Evolutionary conservation across 1,140 invertebrate species (phyloP), one percentile per base, ranked within the genome.

Genomic region (Trichogramma pretiosum): DNA sequence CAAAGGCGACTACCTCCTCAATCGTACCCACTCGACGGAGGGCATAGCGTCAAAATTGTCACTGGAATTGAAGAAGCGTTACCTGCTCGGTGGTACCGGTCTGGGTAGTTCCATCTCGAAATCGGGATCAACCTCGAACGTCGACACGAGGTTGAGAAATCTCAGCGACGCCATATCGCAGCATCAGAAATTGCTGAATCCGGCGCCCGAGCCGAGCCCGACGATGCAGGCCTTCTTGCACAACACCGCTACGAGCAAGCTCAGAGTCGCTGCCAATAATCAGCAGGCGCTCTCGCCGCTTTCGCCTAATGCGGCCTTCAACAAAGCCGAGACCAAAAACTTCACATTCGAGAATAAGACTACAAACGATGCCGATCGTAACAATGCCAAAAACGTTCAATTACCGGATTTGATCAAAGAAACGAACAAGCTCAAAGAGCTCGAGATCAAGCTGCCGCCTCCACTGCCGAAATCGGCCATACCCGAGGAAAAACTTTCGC

Each of bases 91-190:
- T 11, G 79, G 82, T 22, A 74, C 74, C 14, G 72, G 70, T 0
- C 71, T 79, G 5, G 75, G 74, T n/a, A 74, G 74, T 22, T 73
- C 77, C 1, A 82, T 88, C 5, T 77, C 84, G 55, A 89, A 89
- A 58, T 89, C 87, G 0, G 87, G 85, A n/a, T 89, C 87, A 16
- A 81, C 86, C 0, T 85, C 86, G 1, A 84, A 87, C 42, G 74
- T 92, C 8, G 88, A 91, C 58, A 86, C 84, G 2, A 84, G 85
- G 58, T 77, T 93, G 35, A 82, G 86, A 65, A 85, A 80, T 36
- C 82, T 92, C 52, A 80, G 87, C 28, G 86, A 84, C 21, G 85
- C 83, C 45, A 92, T 93, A 48, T 89, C 87, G 1, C 88, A 92
- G 61, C 85, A 88, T 55, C 89, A 93, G 60, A 92, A 92, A 59